These are phyloP conservation scores for Leucopsar rothschildi DNA, from an alignment of 2,113 vertebrate species.

Conservation along the genomic window DNA sequence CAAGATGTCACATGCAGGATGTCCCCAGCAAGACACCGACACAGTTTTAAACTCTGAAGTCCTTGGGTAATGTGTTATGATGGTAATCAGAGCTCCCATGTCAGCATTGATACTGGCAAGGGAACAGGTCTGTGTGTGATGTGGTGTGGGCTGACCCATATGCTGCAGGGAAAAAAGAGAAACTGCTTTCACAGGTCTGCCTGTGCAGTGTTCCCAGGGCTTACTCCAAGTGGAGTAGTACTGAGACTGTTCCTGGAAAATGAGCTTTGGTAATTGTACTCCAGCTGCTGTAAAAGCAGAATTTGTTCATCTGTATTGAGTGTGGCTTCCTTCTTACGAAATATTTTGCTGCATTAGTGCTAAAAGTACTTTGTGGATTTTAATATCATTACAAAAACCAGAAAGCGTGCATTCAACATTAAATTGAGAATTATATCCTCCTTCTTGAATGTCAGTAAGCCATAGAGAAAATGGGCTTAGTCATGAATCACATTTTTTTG, in stretches of 20 bases:
- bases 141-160: neutral
- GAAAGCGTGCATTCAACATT: neutral
- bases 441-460: neutral
- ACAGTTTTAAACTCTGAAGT: neutral
- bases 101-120: neutral
- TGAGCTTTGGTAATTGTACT: neutral
- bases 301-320: neutral
- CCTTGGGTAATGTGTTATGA: neutral
- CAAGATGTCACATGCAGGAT: fast-evolving
- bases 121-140: neutral
- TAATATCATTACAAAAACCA: neutral
- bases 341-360: neutral
- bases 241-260: neutral
- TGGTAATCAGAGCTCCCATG: neutral
- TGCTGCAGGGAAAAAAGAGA: neutral
- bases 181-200: neutral
- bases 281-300: neutral
- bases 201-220: neutral
- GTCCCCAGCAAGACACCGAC: neutral
- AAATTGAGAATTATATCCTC: neutral
- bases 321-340: neutral
- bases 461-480: neutral
- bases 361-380: neutral
- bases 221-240: neutral
- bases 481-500: neutral